phyloP scores from a whole-genome alignment of 2,888 invertebrate genomes.

The Serripes groenlandicus region DNA sequence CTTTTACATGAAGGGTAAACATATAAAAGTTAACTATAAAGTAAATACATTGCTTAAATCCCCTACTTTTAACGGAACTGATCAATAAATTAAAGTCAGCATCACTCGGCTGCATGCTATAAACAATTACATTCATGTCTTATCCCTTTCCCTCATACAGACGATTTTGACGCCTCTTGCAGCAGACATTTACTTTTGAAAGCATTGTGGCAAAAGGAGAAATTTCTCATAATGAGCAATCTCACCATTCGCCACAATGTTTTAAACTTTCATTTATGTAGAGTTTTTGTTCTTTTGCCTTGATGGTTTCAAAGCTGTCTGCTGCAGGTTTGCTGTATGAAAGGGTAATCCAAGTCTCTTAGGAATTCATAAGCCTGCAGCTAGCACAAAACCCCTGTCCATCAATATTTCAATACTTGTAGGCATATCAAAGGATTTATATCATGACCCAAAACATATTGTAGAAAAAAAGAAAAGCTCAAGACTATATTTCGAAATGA shows the following conservation, averaged over 20 bases:
- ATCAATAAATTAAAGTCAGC: constrained; percentile 16
- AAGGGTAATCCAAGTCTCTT: not conserved
- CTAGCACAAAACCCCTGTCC: not conserved
- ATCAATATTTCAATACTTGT: not conserved
- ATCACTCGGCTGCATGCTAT: constrained; percentile 1
- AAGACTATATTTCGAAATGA: too few relatives aligned
- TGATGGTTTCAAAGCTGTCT: too few relatives aligned
- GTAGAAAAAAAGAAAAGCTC: too few relatives aligned
- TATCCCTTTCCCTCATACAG: not conserved
- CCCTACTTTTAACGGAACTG: not conserved
- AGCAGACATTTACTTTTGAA: not conserved
- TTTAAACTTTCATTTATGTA: too few relatives aligned
- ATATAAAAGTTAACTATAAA: too few relatives aligned
- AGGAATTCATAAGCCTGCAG: constrained; percentile 10
- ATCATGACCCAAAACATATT: too few relatives aligned
- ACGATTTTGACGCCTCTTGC: not conserved
- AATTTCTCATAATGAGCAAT: not conserved
- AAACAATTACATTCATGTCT: not conserved
- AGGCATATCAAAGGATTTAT: not conserved
- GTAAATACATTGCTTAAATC: constrained; percentile 8
- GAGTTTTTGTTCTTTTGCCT: too few relatives aligned
- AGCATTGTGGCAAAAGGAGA: not conserved
- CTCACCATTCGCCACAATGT: not conserved
- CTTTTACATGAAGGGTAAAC: too few relatives aligned
- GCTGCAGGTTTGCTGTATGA: too few relatives aligned